These are phyloP conservation scores for Labia minor DNA, from an alignment of 2,888 invertebrate species.

Conservation along the genomic window DNA sequence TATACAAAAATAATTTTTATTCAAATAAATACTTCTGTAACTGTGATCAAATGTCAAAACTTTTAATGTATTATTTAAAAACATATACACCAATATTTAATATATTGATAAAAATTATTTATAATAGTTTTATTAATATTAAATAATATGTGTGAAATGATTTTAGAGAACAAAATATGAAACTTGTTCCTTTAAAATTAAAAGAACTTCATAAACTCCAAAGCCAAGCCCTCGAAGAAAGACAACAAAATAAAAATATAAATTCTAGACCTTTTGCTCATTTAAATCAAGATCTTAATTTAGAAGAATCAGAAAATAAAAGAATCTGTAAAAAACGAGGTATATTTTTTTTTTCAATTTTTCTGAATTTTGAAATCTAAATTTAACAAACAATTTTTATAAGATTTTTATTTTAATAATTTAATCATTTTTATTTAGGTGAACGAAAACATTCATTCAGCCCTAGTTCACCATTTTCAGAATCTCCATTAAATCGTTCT, in stretches of 20 bases:
- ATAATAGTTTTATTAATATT: too few species aligned
- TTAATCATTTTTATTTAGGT: not conserved
- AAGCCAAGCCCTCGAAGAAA: conserved; percentile 40
- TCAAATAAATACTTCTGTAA: too few species aligned
- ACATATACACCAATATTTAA: too few species aligned
- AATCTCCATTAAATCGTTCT: not conserved
- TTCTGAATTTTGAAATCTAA: not conserved
- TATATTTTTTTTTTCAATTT: not conserved
- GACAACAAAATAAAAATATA: conserved; percentile 28
- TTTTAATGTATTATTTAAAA: too few species aligned
- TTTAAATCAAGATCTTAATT: conserved; percentile 33
- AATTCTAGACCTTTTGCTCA: conserved; percentile 46
- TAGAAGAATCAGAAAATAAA: not conserved
- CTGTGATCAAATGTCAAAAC: too few species aligned
- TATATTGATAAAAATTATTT: too few species aligned
- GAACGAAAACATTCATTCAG: not conserved
- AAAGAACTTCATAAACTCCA: conserved; percentile 68
- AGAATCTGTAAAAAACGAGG: not conserved
- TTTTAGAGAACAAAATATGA: conserved; percentile 69
- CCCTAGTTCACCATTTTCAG: not conserved
- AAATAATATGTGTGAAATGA: too few species aligned
- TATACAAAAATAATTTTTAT: too few species aligned
- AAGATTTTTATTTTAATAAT: too few species aligned
- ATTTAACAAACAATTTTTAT: not conserved
- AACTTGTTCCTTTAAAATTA: conserved; percentile 78